These are phyloP conservation scores for Cistogaster globosa DNA, from an alignment of 2,888 invertebrate genomes.

Conservation along the genomic window DNA sequence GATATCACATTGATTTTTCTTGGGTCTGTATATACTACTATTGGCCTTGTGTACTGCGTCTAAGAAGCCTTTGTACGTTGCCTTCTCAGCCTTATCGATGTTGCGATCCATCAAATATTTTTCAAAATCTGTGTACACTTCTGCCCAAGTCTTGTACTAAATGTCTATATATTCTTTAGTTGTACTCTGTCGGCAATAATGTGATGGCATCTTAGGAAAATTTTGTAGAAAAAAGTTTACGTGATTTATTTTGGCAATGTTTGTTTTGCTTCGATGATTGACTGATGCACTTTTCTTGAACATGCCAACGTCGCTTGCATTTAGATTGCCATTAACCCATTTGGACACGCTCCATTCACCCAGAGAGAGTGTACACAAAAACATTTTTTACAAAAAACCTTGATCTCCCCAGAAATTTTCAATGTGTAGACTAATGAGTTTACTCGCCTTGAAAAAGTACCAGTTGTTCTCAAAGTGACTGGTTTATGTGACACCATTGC, in stretches of 20 bases:
- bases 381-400: conserved; percentile 63
- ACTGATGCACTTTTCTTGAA: neutral
- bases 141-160: conserved; percentile 58
- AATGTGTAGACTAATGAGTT: conserved; percentile 60
- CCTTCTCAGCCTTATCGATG: conserved; percentile 5
- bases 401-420: conserved; percentile 50
- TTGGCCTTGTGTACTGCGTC: conserved; percentile 60
- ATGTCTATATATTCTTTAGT: conserved; percentile 60
- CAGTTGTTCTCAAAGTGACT: conserved; percentile 51
- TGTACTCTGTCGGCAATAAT: conserved; percentile 36
- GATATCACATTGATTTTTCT: conserved; percentile 62
- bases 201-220: conserved; percentile 13
- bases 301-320: conserved; percentile 53
- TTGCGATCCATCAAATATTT: conserved; percentile 46
- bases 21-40: conserved; percentile 65
- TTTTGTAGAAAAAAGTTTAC: conserved; percentile 40
- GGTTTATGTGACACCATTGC: conserved; percentile 13
- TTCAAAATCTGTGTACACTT: conserved; percentile 57
- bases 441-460: conserved; percentile 57
- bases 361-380: conserved; percentile 46
- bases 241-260: conserved; percentile 43
- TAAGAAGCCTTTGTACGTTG: conserved; percentile 52
- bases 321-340: conserved; percentile 57
- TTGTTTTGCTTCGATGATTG: conserved; percentile 29
- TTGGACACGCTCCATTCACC: conserved; percentile 45